Conservation (phyloP, 2,113 vertebrate genomes). For the Corydoras maculifer region DNA sequence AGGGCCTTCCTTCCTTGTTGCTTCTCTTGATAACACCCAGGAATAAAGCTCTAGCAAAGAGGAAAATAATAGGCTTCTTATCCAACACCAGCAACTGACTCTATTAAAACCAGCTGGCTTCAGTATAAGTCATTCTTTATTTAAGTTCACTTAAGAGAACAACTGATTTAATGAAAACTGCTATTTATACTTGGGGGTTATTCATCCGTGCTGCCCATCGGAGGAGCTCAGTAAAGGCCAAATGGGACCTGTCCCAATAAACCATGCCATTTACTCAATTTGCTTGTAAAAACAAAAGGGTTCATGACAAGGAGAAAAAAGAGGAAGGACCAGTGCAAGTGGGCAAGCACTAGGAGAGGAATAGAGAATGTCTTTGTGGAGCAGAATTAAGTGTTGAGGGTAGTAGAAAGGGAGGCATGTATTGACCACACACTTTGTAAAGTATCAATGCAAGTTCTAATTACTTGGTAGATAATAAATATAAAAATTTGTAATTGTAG, state of each 20-base stretch:
- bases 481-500: background rate
- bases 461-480: conserved; percentile 17
- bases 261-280: conserved; percentile 61
- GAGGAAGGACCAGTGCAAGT: conserved; percentile 39
- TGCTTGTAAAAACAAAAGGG: conserved; percentile 56
- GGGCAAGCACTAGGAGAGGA: conserved; percentile 31
- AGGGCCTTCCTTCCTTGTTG: conserved; percentile 53
- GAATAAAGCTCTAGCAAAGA: conserved; percentile 74
- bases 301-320: too few species aligned
- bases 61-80: conserved; percentile 83
- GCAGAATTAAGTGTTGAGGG: background rate
- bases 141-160: conserved; percentile 88
- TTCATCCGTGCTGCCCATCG: conserved; percentile 62
- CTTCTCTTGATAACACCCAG: conserved; percentile 93
- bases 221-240: conserved; percentile 32
- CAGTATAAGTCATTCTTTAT: conserved; percentile 78
- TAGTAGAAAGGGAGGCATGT: background rate
- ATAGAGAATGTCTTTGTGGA: conserved; percentile 42
- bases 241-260: conserved; percentile 57
- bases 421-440: background rate
- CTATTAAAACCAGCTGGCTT: conserved; percentile 86
- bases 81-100: conserved; percentile 63
- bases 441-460: background rate
- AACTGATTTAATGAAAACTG: conserved; percentile 82
- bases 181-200: conserved; percentile 72